Evolutionary conservation across 2,797 vertebrate species (phyloP).

Genomic region (Psittacula echo): DNA sequence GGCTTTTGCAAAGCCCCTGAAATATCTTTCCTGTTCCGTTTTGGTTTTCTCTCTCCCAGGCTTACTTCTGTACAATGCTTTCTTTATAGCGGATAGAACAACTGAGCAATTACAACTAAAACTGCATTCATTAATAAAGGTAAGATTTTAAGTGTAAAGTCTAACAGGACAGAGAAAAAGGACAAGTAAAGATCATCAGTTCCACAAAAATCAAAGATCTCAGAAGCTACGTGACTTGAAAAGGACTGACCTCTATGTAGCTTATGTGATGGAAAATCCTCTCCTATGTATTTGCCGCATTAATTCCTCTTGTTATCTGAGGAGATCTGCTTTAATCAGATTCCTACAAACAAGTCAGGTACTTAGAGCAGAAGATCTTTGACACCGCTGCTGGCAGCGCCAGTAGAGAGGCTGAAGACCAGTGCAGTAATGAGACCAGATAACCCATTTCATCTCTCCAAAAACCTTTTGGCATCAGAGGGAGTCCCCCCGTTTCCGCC

Average conservation of each 20-base stretch:
- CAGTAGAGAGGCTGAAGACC: not conserved
- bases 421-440: not conserved
- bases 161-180: not conserved
- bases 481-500: not conserved
- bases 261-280: slow-evolving; percentile 51
- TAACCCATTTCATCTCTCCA: not conserved
- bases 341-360: slow-evolving; percentile 61
- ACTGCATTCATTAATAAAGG: not conserved
- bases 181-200: not conserved
- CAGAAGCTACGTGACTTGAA: not conserved
- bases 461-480: not conserved
- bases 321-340: slow-evolving; percentile 68
- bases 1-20: not conserved
- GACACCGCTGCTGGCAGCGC: not conserved
- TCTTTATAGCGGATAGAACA: not conserved
- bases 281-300: slow-evolving; percentile 59
- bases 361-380: slow-evolving; percentile 46
- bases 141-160: not conserved
- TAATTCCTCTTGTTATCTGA: slow-evolving; percentile 64
- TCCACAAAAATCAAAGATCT: not conserved
- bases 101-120: not conserved
- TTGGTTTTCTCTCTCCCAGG: not conserved
- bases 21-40: not conserved
- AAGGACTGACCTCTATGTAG: slow-evolving; percentile 19
- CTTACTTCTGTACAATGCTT: not conserved